Conservation (phyloP, 2,797 vertebrate genomes). For the Coregonus suidteri region DNA sequence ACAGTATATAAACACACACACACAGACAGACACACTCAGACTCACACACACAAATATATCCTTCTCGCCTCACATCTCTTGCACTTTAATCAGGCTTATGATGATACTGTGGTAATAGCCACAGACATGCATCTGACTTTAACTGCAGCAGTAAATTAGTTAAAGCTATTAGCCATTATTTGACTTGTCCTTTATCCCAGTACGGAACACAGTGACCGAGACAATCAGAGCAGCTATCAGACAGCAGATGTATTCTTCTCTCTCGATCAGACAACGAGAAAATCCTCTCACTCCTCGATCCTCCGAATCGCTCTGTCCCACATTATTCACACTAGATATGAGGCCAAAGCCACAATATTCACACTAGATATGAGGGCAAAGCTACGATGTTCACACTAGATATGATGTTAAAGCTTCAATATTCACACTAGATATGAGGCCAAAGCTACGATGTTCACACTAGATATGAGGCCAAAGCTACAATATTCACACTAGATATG, state of each 20-base stretch:
- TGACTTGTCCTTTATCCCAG: slow-evolving; percentile 50
- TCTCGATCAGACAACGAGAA: slow-evolving; percentile 38
- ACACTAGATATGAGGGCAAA: neutral
- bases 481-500: too few relatives aligned
- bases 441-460: too few relatives aligned
- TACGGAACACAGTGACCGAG: slow-evolving; percentile 52
- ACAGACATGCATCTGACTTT: slow-evolving; percentile 68
- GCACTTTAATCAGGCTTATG: slow-evolving; percentile 88
- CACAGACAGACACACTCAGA: too few relatives aligned
- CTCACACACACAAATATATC: too few relatives aligned
- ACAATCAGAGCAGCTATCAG: slow-evolving; percentile 62
- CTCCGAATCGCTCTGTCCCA: slow-evolving; percentile 61
- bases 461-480: too few relatives aligned
- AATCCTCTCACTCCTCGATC: slow-evolving; percentile 45
- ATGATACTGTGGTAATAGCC: slow-evolving; percentile 86
- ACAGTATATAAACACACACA: too few relatives aligned
- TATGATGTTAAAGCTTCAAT: too few relatives aligned
- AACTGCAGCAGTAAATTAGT: slow-evolving; percentile 84
- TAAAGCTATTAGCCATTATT: slow-evolving; percentile 64
- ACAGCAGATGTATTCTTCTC: slow-evolving; percentile 47
- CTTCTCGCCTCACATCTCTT: neutral
- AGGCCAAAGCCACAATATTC: neutral
- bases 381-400: too few relatives aligned
- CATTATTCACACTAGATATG: slow-evolving; percentile 57
- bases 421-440: too few relatives aligned